Evolutionary conservation across 30 jellyfish, hydroid and myxozoan species (phyloP).

Genomic region (Hydractinia echinata): DNA sequence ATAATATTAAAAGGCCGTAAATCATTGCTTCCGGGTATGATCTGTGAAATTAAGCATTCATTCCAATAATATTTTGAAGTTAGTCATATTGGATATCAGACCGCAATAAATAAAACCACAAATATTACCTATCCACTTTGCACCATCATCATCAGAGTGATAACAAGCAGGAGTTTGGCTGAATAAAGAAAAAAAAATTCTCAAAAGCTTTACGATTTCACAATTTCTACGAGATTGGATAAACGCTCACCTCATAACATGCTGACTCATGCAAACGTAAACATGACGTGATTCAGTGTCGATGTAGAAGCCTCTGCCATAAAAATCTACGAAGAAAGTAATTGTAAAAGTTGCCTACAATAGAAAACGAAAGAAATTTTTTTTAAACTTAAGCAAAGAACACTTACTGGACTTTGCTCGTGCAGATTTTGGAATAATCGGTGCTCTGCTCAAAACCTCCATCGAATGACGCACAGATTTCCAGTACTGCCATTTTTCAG

Average conservation of each 20-base stretch:
- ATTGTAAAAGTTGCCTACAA: neutral
- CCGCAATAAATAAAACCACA: too few relatives aligned
- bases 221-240: neutral
- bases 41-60: too few relatives aligned
- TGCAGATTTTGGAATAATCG: conserved; percentile 15
- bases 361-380: neutral
- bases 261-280: conserved; percentile 44
- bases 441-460: neutral
- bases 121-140: neutral
- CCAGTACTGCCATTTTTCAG: neutral
- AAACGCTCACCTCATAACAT: conserved; percentile 22
- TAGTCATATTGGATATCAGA: too few relatives aligned
- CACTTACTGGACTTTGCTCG: conserved; percentile 1
- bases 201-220: neutral
- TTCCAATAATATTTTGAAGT: too few relatives aligned
- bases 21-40: too few relatives aligned
- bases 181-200: neutral
- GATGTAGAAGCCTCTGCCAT: conserved; percentile 29
- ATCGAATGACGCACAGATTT: neutral
- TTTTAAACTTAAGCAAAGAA: neutral
- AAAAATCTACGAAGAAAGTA: conserved; percentile 10
- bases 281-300: neutral
- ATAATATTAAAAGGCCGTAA: too few relatives aligned
- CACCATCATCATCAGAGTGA: neutral
- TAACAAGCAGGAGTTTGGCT: conserved; percentile 25